Base-by-base conservation (phyloP, 2,113 vertebrate genomes). In the Capreolus pygargus region DNA sequence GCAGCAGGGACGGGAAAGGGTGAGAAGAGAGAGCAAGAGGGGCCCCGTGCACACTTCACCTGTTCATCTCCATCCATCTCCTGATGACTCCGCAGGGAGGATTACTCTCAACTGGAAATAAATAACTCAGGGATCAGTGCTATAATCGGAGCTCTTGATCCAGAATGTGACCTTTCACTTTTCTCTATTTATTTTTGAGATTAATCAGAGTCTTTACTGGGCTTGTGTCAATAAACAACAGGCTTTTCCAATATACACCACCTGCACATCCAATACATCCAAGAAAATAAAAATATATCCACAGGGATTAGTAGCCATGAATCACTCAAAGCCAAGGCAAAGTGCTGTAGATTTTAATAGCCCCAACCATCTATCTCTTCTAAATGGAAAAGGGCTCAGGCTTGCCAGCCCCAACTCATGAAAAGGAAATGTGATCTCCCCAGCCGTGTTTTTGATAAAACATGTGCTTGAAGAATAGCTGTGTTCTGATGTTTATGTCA, bases 101-200 rank as follows among this genome's bases (percentile, higher is more conserved):
- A 96, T 97, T 93, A 97, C 98, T 97, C 74, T 96, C 92, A 97
- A 70, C 61, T 94, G 95, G 60, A 97, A 97, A 96, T 96, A 98
- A 98, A 98, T 98, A 98, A 98, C 95, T 94, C 74, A 86, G 58
- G 33, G 8, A 95, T 94, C 2, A 16, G 74, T 55, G 50, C 91
- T 90, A 96, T 92, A 81, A 96, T 96, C 64, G 2, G 67, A 96
- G 90, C 70, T 93, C 57, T 89, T 95, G 97, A 98, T 45, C 67
- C 74, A 10, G 28, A 97, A 21, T 97, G 86, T 97, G 95, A 97
- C 98, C 89, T 98, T 98, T 83, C 61, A 97, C 96, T 97, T 95
- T 96, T 93, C 94, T 98, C 95, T 76, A 94, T 60, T 98, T 97
- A 89, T 96, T 96, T 98, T 97, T 96, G 28, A 92, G 93, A 96